Base-by-base conservation (phyloP, 2,797 vertebrate species). In the Atherinosoma microstoma region DNA sequence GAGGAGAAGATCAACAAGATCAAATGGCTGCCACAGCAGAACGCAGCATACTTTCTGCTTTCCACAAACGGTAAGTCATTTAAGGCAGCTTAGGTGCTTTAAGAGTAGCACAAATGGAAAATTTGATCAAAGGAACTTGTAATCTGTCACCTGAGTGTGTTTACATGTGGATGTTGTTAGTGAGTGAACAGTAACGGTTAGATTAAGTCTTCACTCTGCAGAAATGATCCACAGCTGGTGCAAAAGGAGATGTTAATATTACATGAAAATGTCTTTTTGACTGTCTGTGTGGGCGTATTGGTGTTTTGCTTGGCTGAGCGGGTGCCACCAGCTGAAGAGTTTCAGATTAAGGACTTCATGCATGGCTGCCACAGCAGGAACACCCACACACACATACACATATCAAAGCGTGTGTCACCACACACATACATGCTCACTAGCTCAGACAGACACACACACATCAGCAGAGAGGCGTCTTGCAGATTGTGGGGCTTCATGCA, bases 1-100 rank as follows among this genome's bases (percentile, higher is more conserved):
- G 97, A 98, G 93, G 97, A 98, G 95, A 98, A 98, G 94, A 98
- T 98, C 94, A 98, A 98, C 81, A 98, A 98, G 94, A 98, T 98
- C 54, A 95, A 97, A 96, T 98, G 97, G 97, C 96, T 98, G 75
- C 97, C 97, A 0, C 97, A 98, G 91, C 97, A 98, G 89, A 98
- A 98, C 0, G 97, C 97, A 8, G 97, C 97, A 24, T 97, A 98
- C 89, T 98, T 98, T 84, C 94, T 98, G 73, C 96, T 98, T 75
- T 98, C 97, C 90, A 98, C 97, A 84, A 98, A 98, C 0, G 97
- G 97, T 98, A 89, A 0, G 95, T 27, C 24, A 27, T 27, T 27
- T 98, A 90, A 0, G 95, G 94, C 15, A 36, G 3, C 30, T 6
- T 30, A 9, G 20, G 36, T 22, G 0, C 34, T 22, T 18, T 29